phyloP scores from a whole-genome alignment of 2,888 invertebrate genomes.

The Nysson spinosus region DNA sequence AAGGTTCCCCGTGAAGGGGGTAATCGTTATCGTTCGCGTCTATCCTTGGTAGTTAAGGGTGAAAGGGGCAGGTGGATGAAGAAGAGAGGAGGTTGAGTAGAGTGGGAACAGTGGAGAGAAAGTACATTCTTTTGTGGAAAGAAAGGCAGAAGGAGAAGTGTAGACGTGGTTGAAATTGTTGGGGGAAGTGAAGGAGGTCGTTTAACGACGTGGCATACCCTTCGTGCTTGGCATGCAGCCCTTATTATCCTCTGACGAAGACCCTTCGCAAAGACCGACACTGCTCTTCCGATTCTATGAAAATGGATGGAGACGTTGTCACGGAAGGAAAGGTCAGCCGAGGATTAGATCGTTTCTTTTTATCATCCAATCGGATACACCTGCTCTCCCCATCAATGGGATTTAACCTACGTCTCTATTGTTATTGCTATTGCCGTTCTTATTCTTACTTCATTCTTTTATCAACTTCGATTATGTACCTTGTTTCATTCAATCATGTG shows the following conservation, averaged over 20 bases:
- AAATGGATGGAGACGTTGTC: slow-evolving; percentile 35
- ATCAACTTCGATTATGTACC: slow-evolving; percentile 20
- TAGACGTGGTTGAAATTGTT: slow-evolving; percentile 32
- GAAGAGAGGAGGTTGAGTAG: neutral
- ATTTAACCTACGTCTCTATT: neutral
- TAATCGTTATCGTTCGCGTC: neutral
- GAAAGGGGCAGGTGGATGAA: neutral
- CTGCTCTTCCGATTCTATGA: slow-evolving; percentile 8
- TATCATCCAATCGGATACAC: slow-evolving; percentile 50
- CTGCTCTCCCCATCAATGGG: slow-evolving; percentile 17
- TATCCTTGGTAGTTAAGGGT: neutral
- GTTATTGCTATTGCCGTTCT: slow-evolving; percentile 6
- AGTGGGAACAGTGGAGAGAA: neutral
- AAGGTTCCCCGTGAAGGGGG: neutral
- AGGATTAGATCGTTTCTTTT: slow-evolving; percentile 49
- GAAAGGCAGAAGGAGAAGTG: neutral
- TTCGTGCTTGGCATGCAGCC: slow-evolving; percentile 48
- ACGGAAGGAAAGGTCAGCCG: slow-evolving; percentile 4
- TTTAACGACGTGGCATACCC: slow-evolving; percentile 49
- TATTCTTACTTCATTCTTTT: slow-evolving; percentile 23
- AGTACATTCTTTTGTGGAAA: neutral
- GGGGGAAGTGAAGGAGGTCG: slow-evolving; percentile 42
- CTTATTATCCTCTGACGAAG: slow-evolving; percentile 49
- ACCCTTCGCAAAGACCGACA: slow-evolving; percentile 9
- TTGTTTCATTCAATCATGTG: too few relatives aligned